phyloP scores from a whole-genome alignment of 2,797 vertebrate species.

The Pseudopleuronectes americanus region DNA sequence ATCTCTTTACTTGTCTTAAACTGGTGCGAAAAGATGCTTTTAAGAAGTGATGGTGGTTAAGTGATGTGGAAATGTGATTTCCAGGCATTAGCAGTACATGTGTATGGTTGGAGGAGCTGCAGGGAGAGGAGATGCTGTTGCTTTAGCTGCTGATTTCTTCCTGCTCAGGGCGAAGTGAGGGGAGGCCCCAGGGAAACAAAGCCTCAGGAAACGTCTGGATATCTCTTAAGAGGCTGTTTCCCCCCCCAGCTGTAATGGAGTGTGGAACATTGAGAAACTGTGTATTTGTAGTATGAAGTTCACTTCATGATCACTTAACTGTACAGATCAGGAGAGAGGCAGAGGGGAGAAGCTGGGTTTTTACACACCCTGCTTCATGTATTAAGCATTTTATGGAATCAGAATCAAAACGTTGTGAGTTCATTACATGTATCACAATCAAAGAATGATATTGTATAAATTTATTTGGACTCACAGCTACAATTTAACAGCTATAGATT shows the following conservation, averaged over 20 bases:
- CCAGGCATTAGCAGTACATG: slow-evolving; percentile 81
- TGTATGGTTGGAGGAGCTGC: slow-evolving; percentile 66
- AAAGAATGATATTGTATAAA: not conserved
- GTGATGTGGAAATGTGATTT: slow-evolving; percentile 85
- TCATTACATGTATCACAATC: not conserved
- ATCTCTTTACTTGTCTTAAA: slow-evolving; percentile 79
- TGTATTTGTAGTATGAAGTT: slow-evolving; percentile 78
- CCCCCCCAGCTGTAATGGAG: slow-evolving; percentile 82
- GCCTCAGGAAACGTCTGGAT: slow-evolving; percentile 84
- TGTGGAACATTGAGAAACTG: slow-evolving; percentile 78
- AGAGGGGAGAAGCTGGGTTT: slow-evolving; percentile 22
- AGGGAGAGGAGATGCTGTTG: slow-evolving; percentile 64
- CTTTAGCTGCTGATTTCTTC: slow-evolving; percentile 72
- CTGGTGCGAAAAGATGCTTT: slow-evolving; percentile 80
- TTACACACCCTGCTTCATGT: slow-evolving; percentile 8
- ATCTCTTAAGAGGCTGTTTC: slow-evolving; percentile 81
- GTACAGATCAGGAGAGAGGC: slow-evolving; percentile 45
- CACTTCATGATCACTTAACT: slow-evolving; percentile 76
- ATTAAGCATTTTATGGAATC: slow-evolving; percentile 19
- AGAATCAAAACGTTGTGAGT: not conserved
- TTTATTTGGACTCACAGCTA: not conserved
- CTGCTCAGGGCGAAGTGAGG: slow-evolving; percentile 70
- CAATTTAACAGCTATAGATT: not conserved
- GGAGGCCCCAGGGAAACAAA: slow-evolving; percentile 75
- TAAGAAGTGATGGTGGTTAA: slow-evolving; percentile 78